A percentile compares a stretch with the other conserved stretches of the same genome.
These are phyloP conservation scores for Diaperis boleti DNA, from an alignment of 2,888 invertebrate species.

Conservation along the genomic window DNA sequence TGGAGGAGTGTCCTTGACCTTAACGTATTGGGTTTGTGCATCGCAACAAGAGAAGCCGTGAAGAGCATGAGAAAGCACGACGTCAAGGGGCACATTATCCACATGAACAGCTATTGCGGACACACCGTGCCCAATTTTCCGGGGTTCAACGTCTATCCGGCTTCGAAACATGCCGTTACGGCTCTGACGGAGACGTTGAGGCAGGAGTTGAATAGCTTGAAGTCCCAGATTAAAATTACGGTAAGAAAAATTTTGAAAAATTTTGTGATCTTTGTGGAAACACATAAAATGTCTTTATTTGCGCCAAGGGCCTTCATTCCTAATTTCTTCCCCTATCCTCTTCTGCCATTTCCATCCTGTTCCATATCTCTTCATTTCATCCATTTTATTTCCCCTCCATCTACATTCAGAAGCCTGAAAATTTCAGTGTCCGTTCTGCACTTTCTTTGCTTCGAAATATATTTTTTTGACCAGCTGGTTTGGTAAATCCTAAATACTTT, in stretches of 20 bases:
- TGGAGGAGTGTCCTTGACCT: slow-evolving; percentile 46
- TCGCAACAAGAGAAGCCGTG: slow-evolving; percentile 37
- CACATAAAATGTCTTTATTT: no score
- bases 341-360: no score
- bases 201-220: slow-evolving; percentile 4
- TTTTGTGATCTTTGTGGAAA: neutral
- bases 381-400: no score
- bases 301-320: neutral
- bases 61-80: slow-evolving; percentile 28
- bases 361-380: no score
- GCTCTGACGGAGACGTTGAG: slow-evolving; percentile 1
- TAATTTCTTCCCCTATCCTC: no score
- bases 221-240: slow-evolving; percentile 28
- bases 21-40: slow-evolving; percentile 22
- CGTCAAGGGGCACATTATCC: slow-evolving; percentile 33
- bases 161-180: slow-evolving; percentile 10
- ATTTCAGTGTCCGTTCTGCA: no score
- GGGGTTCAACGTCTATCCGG: slow-evolving; percentile 23
- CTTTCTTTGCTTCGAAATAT: no score
- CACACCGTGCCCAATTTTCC: slow-evolving; percentile 49
- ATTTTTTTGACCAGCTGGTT: no score
- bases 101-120: slow-evolving; percentile 39
- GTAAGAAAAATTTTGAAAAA: neutral
- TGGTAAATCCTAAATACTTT: no score
- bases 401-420: no score